Percentiles rank a stretch among this genome's conserved stretches.
Evolutionary conservation across 2,888 invertebrate species (phyloP).

Genomic region (Alsophila aescularia): DNA sequence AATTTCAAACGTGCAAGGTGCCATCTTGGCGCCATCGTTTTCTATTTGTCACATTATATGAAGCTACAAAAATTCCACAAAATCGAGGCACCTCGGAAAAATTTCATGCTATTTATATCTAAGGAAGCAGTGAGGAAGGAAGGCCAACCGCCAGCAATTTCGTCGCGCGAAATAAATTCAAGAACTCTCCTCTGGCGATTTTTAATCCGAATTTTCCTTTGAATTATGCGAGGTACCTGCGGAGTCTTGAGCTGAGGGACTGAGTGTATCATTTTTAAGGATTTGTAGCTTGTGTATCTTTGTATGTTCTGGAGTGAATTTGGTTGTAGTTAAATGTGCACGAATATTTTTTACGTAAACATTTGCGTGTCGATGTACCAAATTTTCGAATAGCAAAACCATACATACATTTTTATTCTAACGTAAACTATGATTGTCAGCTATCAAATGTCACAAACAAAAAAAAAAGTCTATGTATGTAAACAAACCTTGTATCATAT

Average conservation of each 20-base stretch:
- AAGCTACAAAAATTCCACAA: constrained; percentile 70
- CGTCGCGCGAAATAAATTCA: constrained; percentile 63
- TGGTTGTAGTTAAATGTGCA: not conserved
- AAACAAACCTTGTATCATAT: no score
- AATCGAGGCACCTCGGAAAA: constrained; percentile 55
- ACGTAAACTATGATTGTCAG: no score
- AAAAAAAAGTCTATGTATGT: no score
- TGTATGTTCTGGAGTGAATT: not conserved
- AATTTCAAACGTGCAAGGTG: constrained; percentile 53
- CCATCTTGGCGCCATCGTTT: constrained; percentile 50
- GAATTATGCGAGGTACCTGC: constrained; percentile 59
- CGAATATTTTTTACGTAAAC: not conserved
- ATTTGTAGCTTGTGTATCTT: constrained; percentile 3
- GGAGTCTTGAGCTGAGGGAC: constrained; percentile 30
- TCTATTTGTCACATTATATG: constrained; percentile 68
- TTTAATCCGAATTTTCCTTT: constrained; percentile 64
- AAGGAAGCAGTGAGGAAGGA: constrained; percentile 54
- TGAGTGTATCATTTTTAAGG: constrained; percentile 31
- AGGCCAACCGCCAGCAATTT: constrained; percentile 62
- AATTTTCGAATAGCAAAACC: no score
- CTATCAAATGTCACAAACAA: no score
- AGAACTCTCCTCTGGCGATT: constrained; percentile 55
- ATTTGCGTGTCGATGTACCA: no score
- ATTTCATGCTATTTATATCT: constrained; percentile 57
- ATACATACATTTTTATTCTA: no score